phyloP scores from a whole-genome alignment of 2,113 vertebrate species.

The Takifugu bimaculatus region DNA sequence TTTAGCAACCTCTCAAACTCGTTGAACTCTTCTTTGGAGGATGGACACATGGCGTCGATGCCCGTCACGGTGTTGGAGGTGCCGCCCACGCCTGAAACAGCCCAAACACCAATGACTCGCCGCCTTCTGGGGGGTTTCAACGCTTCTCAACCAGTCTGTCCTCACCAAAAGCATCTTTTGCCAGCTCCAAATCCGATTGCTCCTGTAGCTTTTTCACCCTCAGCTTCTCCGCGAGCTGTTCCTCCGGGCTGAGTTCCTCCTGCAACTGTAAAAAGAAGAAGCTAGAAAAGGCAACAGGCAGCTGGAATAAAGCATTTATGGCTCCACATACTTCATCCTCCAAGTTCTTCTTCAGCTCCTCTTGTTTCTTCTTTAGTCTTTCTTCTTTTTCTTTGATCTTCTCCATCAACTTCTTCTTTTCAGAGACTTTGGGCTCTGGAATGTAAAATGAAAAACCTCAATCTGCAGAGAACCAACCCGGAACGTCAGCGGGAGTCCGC shows the following conservation, averaged over 20 bases:
- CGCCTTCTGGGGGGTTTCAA: too few species aligned
- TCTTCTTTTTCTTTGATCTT: slow-evolving; percentile 97
- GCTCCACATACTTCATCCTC: slow-evolving; percentile 72
- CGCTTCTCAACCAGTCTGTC: background rate
- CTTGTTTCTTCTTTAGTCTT: slow-evolving; percentile 86
- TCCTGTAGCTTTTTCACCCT: slow-evolving; percentile 91
- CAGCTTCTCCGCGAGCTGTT: slow-evolving; percentile 87
- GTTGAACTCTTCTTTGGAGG: slow-evolving; percentile 95
- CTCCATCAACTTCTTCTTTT: slow-evolving; percentile 95
- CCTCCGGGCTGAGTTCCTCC: slow-evolving; percentile 80
- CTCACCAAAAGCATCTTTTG: slow-evolving; percentile 93
- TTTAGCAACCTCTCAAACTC: slow-evolving; percentile 94
- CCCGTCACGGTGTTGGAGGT: slow-evolving; percentile 79
- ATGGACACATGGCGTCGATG: slow-evolving; percentile 94
- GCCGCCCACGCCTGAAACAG: slow-evolving; percentile 71
- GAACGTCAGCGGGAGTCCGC: too few species aligned
- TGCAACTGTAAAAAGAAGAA: slow-evolving; percentile 9
- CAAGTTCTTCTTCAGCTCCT: slow-evolving; percentile 63
- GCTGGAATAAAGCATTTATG: too few species aligned
- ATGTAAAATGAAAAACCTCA: background rate
- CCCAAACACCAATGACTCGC: background rate
- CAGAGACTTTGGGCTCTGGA: slow-evolving; percentile 84
- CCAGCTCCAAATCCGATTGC: slow-evolving; percentile 89
- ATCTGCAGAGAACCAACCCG: background rate
- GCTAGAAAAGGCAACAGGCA: too few species aligned